Conservation (phyloP, 53 echinoderm and acorn worm genomes). For the Luidia sarsii region DNA sequence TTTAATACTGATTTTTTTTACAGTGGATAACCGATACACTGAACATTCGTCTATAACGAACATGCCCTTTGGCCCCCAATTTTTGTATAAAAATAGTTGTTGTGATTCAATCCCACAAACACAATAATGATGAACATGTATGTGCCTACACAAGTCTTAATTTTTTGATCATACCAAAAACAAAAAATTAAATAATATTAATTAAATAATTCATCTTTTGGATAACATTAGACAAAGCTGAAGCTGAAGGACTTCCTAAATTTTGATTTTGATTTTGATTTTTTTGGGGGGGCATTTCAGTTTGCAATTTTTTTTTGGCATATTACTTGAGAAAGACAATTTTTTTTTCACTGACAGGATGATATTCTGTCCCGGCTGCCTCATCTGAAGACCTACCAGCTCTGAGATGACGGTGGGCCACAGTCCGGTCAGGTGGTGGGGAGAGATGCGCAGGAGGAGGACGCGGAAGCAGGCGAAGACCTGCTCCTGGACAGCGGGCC, state of each 20-base stretch:
- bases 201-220: background rate
- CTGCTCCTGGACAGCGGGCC: conserved; percentile 90
- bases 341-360: background rate
- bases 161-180: background rate
- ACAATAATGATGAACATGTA: background rate
- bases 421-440: conserved; percentile 95
- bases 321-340: background rate
- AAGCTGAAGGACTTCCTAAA: no score
- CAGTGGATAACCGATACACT: no score
- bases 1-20: no score
- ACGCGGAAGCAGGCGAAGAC: conserved; percentile 96
- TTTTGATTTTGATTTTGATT: no score
- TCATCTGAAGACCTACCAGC: conserved; percentile 62
- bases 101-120: no score
- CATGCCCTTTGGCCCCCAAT: no score
- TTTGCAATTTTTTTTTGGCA: no score
- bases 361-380: no score
- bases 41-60: no score
- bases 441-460: conserved; percentile 85
- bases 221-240: no score
- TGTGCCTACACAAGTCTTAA: no score
- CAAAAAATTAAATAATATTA: background rate
- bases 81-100: no score
- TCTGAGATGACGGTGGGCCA: conserved; percentile 99
- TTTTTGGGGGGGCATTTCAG: background rate